Evolutionary conservation across 2,888 invertebrate genomes (phyloP).

Genomic region (Xestobium rufovillosum): DNA sequence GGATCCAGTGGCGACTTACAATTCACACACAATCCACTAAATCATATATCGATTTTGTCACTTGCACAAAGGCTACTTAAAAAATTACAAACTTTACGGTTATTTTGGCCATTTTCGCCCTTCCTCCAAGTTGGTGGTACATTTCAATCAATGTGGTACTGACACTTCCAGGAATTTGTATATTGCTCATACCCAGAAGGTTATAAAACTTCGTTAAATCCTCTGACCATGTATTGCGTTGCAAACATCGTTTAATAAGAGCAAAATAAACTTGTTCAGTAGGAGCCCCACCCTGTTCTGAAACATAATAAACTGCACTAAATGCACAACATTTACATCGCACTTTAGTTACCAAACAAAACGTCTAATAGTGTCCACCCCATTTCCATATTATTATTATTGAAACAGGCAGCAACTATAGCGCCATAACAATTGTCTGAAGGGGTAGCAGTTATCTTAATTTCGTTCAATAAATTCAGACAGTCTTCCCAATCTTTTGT

Average conservation of each 20-base stretch:
- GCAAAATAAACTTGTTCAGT: constrained; percentile 19
- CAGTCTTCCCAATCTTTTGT: constrained; percentile 59
- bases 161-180: too few relatives aligned
- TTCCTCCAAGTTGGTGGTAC: constrained; percentile 42
- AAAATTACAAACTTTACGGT: constrained; percentile 19
- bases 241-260: constrained; percentile 20
- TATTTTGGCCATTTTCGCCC: constrained; percentile 38
- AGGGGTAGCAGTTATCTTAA: constrained; percentile 46
- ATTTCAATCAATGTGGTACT: too few relatives aligned
- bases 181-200: too few relatives aligned
- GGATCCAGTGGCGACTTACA: constrained; percentile 50
- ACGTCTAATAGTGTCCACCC: constrained; percentile 56
- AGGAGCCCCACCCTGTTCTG: constrained; percentile 27
- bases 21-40: constrained; percentile 53
- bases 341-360: constrained; percentile 38
- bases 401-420: constrained; percentile 52
- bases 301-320: too few relatives aligned
- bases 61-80: constrained; percentile 6
- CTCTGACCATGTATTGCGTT: constrained; percentile 23
- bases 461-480: constrained; percentile 52
- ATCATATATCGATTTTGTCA: constrained; percentile 33
- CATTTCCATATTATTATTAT: constrained; percentile 46
- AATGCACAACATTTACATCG: too few relatives aligned
- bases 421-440: constrained; percentile 46
- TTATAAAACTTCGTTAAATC: constrained; percentile 38